Percentiles rank a stretch among this genome's conserved stretches.
phyloP scores from a whole-genome alignment of 2,113 vertebrate species.

The Oryzias celebensis region DNA sequence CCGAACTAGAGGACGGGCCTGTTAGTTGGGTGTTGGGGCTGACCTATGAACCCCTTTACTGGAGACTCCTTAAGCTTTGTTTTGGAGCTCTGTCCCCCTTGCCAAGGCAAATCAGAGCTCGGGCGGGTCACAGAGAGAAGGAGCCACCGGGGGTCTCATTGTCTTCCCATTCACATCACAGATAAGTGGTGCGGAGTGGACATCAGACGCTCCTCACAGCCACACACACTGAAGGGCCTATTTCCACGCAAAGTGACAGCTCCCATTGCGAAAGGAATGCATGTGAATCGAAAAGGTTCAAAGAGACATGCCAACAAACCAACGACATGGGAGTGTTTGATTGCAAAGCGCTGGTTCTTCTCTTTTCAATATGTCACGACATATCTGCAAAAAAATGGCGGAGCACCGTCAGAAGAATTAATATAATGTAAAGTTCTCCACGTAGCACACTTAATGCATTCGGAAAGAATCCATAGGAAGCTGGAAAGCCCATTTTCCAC shows the following conservation, averaged over 20 bases:
- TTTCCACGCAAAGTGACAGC: slow-evolving; percentile 80
- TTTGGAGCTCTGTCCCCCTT: slow-evolving; percentile 75
- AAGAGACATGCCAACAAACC: slow-evolving; percentile 67
- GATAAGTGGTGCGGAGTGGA: slow-evolving; percentile 80
- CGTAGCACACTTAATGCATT: slow-evolving; percentile 41
- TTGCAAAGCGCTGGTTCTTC: slow-evolving; percentile 59
- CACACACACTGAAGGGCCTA: slow-evolving; percentile 74
- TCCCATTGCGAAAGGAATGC: slow-evolving; percentile 84
- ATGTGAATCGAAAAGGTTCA: slow-evolving; percentile 70
- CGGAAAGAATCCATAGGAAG: slow-evolving; percentile 18
- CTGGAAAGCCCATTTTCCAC: slow-evolving; percentile 30
- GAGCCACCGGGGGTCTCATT: slow-evolving; percentile 79
- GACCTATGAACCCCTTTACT: slow-evolving; percentile 74
- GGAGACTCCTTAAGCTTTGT: slow-evolving; percentile 79
- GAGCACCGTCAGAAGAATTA: slow-evolving; percentile 56
- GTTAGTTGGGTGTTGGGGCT: slow-evolving; percentile 68
- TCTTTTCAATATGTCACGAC: slow-evolving; percentile 42
- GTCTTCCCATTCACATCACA: slow-evolving; percentile 84
- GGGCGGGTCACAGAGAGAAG: slow-evolving; percentile 72
- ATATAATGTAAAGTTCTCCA: slow-evolving; percentile 34
- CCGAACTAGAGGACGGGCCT: slow-evolving; percentile 75
- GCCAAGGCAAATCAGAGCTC: slow-evolving; percentile 80
- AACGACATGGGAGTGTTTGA: slow-evolving; percentile 69
- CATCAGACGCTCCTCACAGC: slow-evolving; percentile 75
- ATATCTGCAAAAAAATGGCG: slow-evolving; percentile 46